A percentile compares a stretch with the other conserved stretches of the same genome.
Evolutionary conservation across 1,140 invertebrate genomes (phyloP).

Genomic region (Macrosteles quadrilineatus): DNA sequence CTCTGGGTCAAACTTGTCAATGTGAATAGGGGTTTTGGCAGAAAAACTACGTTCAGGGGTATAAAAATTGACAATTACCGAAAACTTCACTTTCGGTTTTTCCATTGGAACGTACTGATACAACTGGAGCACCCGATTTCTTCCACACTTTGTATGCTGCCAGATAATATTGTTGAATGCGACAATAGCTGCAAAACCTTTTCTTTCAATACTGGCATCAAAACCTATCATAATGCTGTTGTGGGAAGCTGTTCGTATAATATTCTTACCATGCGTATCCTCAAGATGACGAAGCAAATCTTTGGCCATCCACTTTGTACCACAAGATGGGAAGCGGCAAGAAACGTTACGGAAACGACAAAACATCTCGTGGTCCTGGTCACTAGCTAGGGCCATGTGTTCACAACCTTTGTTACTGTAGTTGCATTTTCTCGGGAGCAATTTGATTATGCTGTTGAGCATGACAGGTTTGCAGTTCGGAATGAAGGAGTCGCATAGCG

Average conservation of each 20-base stretch:
- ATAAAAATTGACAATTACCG: not conserved
- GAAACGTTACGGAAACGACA: not conserved
- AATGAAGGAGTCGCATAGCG: too few species aligned
- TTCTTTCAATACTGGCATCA: not conserved
- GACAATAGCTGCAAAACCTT: not conserved
- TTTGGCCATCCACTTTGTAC: not conserved
- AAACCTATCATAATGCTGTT: not conserved
- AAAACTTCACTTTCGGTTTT: not conserved
- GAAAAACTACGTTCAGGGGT: not conserved
- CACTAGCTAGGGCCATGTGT: not conserved
- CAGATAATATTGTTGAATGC: constrained; percentile 3
- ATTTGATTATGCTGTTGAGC: too few species aligned
- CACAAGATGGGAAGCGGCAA: not conserved
- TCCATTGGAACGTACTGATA: not conserved
- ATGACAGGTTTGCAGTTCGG: too few species aligned
- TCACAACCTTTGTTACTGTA: not conserved
- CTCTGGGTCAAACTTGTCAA: not conserved
- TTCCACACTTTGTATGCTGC: not conserved
- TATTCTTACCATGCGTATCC: not conserved
- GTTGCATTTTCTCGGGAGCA: too few species aligned
- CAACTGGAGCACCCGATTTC: not conserved
- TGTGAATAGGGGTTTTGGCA: not conserved
- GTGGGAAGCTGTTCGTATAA: not conserved
- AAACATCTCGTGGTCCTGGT: not conserved
- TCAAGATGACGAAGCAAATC: not conserved